Conservation (phyloP, 2,888 invertebrate genomes). For the Melanchra persicariae region DNA sequence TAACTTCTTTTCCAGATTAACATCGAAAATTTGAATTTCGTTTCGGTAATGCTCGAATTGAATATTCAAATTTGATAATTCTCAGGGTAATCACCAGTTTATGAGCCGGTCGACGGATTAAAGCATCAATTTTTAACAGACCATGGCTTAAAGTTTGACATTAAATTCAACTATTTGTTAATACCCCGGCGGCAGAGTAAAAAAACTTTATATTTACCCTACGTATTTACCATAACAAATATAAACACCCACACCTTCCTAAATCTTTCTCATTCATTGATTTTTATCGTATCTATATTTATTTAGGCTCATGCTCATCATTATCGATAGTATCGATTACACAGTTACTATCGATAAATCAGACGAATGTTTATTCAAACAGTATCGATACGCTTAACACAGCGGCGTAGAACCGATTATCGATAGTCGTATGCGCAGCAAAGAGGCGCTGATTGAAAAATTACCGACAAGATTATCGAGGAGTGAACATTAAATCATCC, state of each 20-base stretch:
- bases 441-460: conserved; percentile 66
- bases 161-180: conserved; percentile 12
- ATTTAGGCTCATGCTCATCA: conserved; percentile 77
- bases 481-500: conserved; percentile 56
- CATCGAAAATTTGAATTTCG: not conserved
- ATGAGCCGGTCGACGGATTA: not conserved
- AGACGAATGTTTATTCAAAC: conserved; percentile 63
- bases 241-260: conserved; percentile 63
- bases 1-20: not conserved
- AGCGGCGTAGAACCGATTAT: conserved; percentile 49
- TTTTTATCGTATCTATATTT: conserved; percentile 72
- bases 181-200: conserved; percentile 1
- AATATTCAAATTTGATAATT: conserved; percentile 20
- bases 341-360: conserved; percentile 75
- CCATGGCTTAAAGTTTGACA: conserved; percentile 1
- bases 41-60: conserved; percentile 6
- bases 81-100: conserved; percentile 26
- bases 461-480: conserved; percentile 57
- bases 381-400: conserved; percentile 53
- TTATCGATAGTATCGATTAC: conserved; percentile 78
- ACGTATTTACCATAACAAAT: conserved; percentile 44
- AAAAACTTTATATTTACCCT: too few relatives aligned
- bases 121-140: not conserved
- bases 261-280: conserved; percentile 64
- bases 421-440: conserved; percentile 39